These are phyloP conservation scores for Pterophyllum scalare DNA, from an alignment of 2,113 vertebrate genomes.

Conservation along the genomic window DNA sequence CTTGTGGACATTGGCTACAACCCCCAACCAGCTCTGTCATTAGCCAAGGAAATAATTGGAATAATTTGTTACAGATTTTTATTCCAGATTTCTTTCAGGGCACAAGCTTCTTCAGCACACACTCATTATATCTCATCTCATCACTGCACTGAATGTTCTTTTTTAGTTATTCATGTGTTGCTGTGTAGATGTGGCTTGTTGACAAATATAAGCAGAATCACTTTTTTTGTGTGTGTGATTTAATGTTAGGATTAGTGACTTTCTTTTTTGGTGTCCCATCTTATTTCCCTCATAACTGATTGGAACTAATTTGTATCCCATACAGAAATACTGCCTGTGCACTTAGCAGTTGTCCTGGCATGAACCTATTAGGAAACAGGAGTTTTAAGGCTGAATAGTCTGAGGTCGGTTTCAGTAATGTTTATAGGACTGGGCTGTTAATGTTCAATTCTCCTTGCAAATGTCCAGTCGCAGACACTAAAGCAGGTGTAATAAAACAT, in stretches of 20 bases:
- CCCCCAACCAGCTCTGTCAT: conserved; percentile 31
- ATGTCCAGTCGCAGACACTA: conserved; percentile 42
- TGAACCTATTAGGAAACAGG: conserved; percentile 33
- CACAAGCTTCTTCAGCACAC: background rate
- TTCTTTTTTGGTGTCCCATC: background rate
- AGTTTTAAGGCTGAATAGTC: conserved; percentile 44
- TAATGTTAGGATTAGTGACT: background rate
- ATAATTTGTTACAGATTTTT: conserved; percentile 56
- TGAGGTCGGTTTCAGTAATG: conserved; percentile 23
- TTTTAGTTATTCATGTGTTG: conserved; percentile 17
- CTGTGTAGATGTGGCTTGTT: conserved; percentile 22
- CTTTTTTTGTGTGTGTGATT: background rate
- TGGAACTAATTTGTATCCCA: conserved; percentile 11
- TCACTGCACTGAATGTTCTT: conserved; percentile 13
- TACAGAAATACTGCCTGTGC: conserved; percentile 10
- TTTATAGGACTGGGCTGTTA: conserved; percentile 56
- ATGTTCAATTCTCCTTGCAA: conserved; percentile 58
- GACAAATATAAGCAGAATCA: conserved; percentile 13
- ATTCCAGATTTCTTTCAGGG: conserved; percentile 27
- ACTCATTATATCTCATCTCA: conserved; percentile 27
- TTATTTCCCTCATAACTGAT: background rate
- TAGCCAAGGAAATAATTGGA: conserved; percentile 46
- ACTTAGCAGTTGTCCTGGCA: background rate
- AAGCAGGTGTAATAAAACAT: conserved; percentile 43
- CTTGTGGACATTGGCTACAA: conserved; percentile 36